Evolutionary conservation across 2,113 vertebrate genomes (phyloP), one percentile per base, ranked within the genome.

Genomic region (Phaethornis superciliosus): DNA sequence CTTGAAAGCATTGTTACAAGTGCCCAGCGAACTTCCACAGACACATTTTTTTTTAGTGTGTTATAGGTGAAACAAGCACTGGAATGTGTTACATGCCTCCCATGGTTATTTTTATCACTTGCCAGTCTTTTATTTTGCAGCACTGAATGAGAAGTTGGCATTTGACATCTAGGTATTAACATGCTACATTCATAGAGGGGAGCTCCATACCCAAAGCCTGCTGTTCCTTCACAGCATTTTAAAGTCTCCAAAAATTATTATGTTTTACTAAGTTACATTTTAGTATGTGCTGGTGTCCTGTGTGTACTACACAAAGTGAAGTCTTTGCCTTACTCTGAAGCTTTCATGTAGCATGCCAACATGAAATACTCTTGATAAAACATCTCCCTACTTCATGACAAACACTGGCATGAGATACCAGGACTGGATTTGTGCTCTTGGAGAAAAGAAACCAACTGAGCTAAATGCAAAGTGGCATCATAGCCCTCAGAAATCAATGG

Each of bases 111-210:
- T 95, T 96, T 94, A 81, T 47, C 10, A 0, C 14, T 7, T 62
- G 49, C 33, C 26, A 27, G 7, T 46, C 68, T 89, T 49, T 16
- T 93, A 81, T 89, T 92, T 95, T 63, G 16, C 68, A 80, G 64
- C 27, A 77, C 54, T 86, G 79, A 80, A 46, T 65, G 62, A 77
- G 85, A 88, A 75, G 47, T 35, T 90, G 92, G 47, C 62, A 70
- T 84, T 91, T 65, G 21, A 85, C 64, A 68, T 93, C 77, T 93
- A 63, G 44, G 21, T 87, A 35, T 81, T 95, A 80, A 82, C 33
- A 58, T 64, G 40, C 75, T 49, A 27, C 15, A 72, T 69, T 88
- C 60, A 60, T 2, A 15, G 62, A 79, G 37, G 26, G 30, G 32
- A 47, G 28, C 51, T 85, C 58, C 69, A 65, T 55, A 64, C 65